Conservation (phyloP, 2,888 invertebrate species). For the Gasteruption jaculator region DNA sequence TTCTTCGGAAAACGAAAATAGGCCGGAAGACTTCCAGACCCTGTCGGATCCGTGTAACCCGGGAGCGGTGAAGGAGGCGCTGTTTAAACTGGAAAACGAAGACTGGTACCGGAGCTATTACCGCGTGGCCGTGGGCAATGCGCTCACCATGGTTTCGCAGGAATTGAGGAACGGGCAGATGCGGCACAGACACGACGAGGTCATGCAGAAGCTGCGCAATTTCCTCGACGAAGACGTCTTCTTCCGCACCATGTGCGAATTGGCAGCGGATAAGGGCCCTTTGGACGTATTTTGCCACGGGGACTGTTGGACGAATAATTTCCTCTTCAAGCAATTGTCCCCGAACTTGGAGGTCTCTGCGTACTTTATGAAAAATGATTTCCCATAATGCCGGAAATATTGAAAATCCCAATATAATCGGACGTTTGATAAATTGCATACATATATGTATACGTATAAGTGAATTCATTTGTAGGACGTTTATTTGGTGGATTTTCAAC, state of each 20-base stretch:
- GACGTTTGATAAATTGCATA: too few species aligned
- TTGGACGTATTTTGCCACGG: conserved; percentile 70
- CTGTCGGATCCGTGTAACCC: conserved; percentile 34
- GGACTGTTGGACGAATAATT: conserved; percentile 74
- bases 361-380: conserved; percentile 9
- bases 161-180: conserved; percentile 45
- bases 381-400: too few species aligned
- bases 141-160: conserved; percentile 62
- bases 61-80: conserved; percentile 53
- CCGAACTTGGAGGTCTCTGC: conserved; percentile 28
- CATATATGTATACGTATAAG: too few species aligned
- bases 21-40: conserved; percentile 44
- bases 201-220: conserved; percentile 58
- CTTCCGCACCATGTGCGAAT: conserved; percentile 64
- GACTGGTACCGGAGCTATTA: conserved; percentile 70
- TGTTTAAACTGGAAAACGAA: conserved; percentile 63
- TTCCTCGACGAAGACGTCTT: conserved; percentile 64
- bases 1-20: conserved; percentile 16
- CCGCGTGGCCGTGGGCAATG: conserved; percentile 61
- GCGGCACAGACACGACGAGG: conserved; percentile 51
- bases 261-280: conserved; percentile 61
- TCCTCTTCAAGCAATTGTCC: conserved; percentile 51
- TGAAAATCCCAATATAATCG: too few species aligned
- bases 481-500: conserved; percentile 68
- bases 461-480: conserved; percentile 58